Base-by-base conservation (phyloP, 2,888 invertebrate genomes). In the Perizoma affinitatum region DNA sequence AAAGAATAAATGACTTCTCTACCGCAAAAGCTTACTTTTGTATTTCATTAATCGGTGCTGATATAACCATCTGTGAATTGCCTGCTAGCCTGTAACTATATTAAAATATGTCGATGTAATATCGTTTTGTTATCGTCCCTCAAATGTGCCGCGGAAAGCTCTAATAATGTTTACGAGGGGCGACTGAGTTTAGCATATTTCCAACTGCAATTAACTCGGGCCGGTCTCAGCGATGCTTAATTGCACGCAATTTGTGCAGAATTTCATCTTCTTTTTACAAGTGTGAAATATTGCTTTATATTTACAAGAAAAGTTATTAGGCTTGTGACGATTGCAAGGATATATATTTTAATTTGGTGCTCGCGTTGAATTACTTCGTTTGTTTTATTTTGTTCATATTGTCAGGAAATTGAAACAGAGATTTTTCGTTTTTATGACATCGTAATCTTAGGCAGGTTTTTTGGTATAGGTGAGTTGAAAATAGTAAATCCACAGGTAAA, bases 161-260 rank as follows among this genome's bases (percentile, higher is more conserved):
- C 55, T 73, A 76, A 76, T 74, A 69, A 71, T 62, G 68, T 74
- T 73, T 69, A 71, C 68, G 65, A 68, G 63, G 50, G 61, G 61
- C 66, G 63, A 72, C 75, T 73, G 67, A 75, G 71, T 75, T 78
- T 73, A 73, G 69, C 75, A 77, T 80, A 79, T 77, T 79, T 71
- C 69, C 72, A 63, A 64, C 54, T 59, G 71, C 72, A 78, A 79
- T 78, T 75, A 74, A 72, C 71, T 59, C 63, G 36, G 65, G 44
- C 64, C 63, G 57, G 69, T 65, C 72, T 63, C 68, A 34, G 65
- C 55, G 43, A 64, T 62, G 61, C 62, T 69, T 77, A 78, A 80
- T 79, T 76, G 72, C 71, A 68, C 57, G 64, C 70, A 69, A 74
- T 76, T 73, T 70, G 69, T 67, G 65, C 59, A 57, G 62, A 74